phyloP scores from a whole-genome alignment of 2,888 invertebrate species.

The Alsophila aescularia region DNA sequence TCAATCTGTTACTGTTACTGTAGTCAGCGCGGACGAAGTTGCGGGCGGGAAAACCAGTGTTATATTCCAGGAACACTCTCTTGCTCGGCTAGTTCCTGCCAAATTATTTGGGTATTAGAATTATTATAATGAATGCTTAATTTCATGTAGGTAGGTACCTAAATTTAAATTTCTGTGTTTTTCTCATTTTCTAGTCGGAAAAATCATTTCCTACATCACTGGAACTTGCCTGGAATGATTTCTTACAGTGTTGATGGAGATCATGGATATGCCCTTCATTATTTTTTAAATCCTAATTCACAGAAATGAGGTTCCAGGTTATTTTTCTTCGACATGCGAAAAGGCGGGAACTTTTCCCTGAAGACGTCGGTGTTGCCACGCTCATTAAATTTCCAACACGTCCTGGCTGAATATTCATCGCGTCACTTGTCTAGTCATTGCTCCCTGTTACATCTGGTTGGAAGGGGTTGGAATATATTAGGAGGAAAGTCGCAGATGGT shows the following conservation, averaged over 20 bases:
- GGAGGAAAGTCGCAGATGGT: slow-evolving; percentile 5
- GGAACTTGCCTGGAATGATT: no score
- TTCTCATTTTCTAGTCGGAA: no score
- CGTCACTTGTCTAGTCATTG: slow-evolving; percentile 39
- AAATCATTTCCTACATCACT: no score
- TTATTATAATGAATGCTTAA: not conserved
- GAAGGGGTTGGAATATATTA: slow-evolving; percentile 26
- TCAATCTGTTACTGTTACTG: no score
- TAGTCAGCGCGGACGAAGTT: no score
- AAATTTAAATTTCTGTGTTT: not conserved
- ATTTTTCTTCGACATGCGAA: slow-evolving; percentile 2
- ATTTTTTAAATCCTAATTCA: not conserved
- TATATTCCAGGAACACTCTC: no score
- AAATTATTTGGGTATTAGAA: no score
- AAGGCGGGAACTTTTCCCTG: slow-evolving; percentile 16
- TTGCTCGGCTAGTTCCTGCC: no score
- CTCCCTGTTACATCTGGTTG: slow-evolving; percentile 24
- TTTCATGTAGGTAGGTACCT: not conserved
- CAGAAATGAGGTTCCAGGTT: not conserved
- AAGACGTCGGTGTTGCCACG: slow-evolving; percentile 26
- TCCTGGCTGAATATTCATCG: slow-evolving; percentile 53
- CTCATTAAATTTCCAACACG: slow-evolving; percentile 52
- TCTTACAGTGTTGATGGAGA: not conserved
- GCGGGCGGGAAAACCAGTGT: no score
- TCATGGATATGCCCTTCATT: not conserved